Percentiles rank a stretch among this genome's conserved stretches.
phyloP scores from a whole-genome alignment of 2,888 invertebrate species.

The Dorcus hopei region DNA sequence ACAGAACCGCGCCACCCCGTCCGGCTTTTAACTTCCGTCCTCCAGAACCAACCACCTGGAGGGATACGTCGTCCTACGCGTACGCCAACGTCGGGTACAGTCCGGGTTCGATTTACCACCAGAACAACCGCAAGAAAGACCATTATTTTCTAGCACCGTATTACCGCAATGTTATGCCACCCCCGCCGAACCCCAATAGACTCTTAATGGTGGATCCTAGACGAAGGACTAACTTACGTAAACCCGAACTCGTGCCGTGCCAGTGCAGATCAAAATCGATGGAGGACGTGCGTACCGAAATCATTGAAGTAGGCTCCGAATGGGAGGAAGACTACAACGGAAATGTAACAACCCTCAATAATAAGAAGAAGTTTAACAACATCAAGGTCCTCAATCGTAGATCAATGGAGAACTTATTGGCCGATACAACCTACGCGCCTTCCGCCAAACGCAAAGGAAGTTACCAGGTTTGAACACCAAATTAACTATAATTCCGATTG shows the following conservation, averaged over 20 bases:
- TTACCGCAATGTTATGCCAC: conserved; percentile 64
- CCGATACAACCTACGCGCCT: conserved; percentile 54
- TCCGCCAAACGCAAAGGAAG: conserved; percentile 54
- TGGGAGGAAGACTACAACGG: conserved; percentile 67
- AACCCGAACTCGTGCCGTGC: conserved; percentile 47
- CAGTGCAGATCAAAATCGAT: conserved; percentile 68
- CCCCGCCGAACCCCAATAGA: conserved; percentile 50
- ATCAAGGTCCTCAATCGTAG: conserved; percentile 54
- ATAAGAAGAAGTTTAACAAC: conserved; percentile 31
- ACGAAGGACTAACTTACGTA: conserved; percentile 29
- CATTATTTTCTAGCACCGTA: conserved; percentile 68
- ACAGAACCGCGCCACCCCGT: conserved; percentile 51
- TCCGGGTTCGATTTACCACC: conserved; percentile 30
- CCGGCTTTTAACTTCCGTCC: conserved; percentile 44
- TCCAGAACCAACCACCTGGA: conserved; percentile 34
- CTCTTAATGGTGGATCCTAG: conserved; percentile 42
- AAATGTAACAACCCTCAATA: conserved; percentile 55
- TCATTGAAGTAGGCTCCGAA: conserved; percentile 49
- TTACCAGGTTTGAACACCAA: conserved; percentile 53
- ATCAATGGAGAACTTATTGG: conserved; percentile 69
- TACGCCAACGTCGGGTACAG: conserved; percentile 29
- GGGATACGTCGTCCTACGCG: conserved; percentile 29
- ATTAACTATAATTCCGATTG: too few species aligned
- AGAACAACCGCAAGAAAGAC: conserved; percentile 48
- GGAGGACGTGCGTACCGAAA: conserved; percentile 68